phyloP scores from a whole-genome alignment of 2,113 vertebrate species.

The Callithrix jacchus region DNA sequence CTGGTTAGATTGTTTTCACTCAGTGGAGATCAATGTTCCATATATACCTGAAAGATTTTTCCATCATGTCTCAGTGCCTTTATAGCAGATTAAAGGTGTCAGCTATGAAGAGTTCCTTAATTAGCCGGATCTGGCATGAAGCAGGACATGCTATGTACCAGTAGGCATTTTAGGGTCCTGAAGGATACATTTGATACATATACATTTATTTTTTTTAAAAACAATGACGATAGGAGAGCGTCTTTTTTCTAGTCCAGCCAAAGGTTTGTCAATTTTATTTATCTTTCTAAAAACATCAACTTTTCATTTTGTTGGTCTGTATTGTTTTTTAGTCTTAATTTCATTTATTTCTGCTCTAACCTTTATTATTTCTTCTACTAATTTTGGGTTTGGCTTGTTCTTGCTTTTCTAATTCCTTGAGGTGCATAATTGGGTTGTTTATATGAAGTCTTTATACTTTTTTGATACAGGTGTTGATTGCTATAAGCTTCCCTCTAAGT shows the following conservation, averaged over 20 bases:
- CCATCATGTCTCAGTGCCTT: slow-evolving; percentile 26
- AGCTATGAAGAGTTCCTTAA: slow-evolving; percentile 78
- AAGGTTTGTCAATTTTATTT: background rate
- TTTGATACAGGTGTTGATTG: background rate
- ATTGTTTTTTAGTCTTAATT: background rate
- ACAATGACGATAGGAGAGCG: slow-evolving; percentile 38
- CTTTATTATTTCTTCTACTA: background rate
- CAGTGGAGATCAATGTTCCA: background rate
- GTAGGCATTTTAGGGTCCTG: slow-evolving; percentile 75
- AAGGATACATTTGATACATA: slow-evolving; percentile 72
- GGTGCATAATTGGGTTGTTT: background rate
- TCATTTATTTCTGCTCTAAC: background rate
- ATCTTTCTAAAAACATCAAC: background rate
- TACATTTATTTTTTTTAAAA: slow-evolving; percentile 78
- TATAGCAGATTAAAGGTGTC: slow-evolving; percentile 75
- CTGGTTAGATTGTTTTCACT: background rate
- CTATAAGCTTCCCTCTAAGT: background rate
- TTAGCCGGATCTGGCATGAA: slow-evolving; percentile 55
- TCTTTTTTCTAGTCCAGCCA: background rate
- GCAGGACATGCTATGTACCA: slow-evolving; percentile 67
- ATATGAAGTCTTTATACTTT: background rate
- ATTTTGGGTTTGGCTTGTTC: background rate
- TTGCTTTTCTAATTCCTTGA: background rate
- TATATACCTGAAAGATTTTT: background rate
- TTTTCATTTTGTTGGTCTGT: background rate